These are phyloP conservation scores for Hymenopus coronatus DNA, from an alignment of 2,888 invertebrate species.

Conservation along the genomic window DNA sequence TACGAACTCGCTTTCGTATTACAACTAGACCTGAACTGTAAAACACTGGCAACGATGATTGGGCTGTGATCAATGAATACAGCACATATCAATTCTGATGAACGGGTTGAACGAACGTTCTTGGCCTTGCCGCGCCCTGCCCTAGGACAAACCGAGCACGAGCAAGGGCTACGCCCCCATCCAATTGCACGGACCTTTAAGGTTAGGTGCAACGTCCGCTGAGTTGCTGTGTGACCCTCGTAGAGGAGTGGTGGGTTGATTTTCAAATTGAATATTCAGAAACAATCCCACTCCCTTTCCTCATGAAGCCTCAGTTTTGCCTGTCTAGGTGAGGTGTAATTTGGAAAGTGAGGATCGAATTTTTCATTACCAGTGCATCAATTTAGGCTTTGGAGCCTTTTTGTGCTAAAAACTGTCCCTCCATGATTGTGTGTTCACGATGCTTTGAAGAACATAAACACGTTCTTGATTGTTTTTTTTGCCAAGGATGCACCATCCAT, in stretches of 20 bases:
- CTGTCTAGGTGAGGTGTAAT: background rate
- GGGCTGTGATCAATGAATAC: background rate
- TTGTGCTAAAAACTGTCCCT: too few relatives aligned
- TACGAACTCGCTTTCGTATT: too few relatives aligned
- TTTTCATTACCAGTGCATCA: background rate
- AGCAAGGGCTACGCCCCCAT: background rate
- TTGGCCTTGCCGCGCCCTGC: background rate
- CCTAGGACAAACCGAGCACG: background rate
- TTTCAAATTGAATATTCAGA: background rate
- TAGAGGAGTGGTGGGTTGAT: too few relatives aligned
- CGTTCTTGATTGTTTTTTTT: too few relatives aligned
- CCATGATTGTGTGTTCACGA: too few relatives aligned
- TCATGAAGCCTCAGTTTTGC: background rate
- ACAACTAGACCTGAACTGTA: background rate
- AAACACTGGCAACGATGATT: background rate
- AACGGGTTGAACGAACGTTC: slow-evolving; percentile 4
- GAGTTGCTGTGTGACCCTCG: background rate
- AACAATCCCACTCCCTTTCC: background rate
- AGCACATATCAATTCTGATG: background rate
- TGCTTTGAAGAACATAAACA: too few relatives aligned
- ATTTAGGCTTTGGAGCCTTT: too few relatives aligned
- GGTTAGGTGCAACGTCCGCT: background rate
- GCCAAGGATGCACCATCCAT: too few relatives aligned
- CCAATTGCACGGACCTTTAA: background rate
- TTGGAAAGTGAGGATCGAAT: background rate